Conservation (phyloP, 1,140 invertebrate genomes). For the Phortica variegata region DNA sequence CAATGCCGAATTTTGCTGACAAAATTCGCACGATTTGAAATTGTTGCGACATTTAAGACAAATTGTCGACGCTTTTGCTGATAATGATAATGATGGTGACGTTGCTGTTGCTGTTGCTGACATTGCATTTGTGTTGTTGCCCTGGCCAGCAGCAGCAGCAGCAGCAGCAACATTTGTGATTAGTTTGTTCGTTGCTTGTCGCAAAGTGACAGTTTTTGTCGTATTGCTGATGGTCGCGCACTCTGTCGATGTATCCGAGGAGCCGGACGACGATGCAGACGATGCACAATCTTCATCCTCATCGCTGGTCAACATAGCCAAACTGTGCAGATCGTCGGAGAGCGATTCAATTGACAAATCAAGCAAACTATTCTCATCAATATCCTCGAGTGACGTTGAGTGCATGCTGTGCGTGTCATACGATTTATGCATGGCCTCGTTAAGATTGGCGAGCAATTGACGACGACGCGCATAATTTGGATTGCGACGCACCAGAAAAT, state of each 20-base stretch:
- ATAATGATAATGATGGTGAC: too few species aligned
- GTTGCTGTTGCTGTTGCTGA: too few species aligned
- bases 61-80: too few species aligned
- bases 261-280: constrained; percentile 41
- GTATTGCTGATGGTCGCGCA: too few species aligned
- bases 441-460: constrained; percentile 43
- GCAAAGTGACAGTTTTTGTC: constrained; percentile 18
- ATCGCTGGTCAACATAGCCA: constrained; percentile 29
- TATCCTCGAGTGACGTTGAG: constrained; percentile 15
- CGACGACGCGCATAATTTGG: constrained; percentile 64
- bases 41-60: constrained; percentile 24
- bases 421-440: constrained; percentile 34
- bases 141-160: too few species aligned
- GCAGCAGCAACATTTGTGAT: too few species aligned
- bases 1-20: constrained; percentile 24
- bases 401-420: not conserved
- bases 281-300: constrained; percentile 42
- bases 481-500: constrained; percentile 76
- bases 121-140: too few species aligned
- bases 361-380: constrained; percentile 27
- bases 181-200: constrained; percentile 22
- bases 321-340: constrained; percentile 43
- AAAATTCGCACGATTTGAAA: constrained; percentile 31
- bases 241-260: constrained; percentile 47
- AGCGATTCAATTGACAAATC: constrained; percentile 46